Conservation (phyloP, 2,113 vertebrate genomes). For the Chiloscyllium plagiosum region DNA sequence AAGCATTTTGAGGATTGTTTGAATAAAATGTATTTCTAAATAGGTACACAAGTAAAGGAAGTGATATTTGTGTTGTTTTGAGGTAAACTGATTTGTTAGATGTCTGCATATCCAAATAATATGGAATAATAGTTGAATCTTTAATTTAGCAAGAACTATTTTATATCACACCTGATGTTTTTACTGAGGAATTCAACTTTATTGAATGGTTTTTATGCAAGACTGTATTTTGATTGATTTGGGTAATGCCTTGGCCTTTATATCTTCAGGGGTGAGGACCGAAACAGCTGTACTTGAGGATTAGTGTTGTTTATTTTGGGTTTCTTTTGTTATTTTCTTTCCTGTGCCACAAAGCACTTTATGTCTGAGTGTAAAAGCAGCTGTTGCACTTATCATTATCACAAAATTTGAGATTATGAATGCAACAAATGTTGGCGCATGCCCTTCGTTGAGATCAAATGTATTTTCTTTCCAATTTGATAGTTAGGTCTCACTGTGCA, state of each 20-base stretch:
- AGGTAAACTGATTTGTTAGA: not conserved
- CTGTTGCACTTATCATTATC: not conserved
- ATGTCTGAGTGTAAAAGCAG: not conserved
- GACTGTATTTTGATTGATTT: not conserved
- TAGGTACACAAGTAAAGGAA: not conserved
- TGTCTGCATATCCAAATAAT: not conserved
- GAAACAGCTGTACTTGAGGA: not conserved
- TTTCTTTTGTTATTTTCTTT: not conserved
- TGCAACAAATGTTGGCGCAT: not conserved
- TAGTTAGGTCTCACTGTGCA: too few relatives aligned
- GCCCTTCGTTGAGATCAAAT: too few relatives aligned
- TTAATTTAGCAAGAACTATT: too few relatives aligned
- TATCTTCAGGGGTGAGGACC: not conserved
- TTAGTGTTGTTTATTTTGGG: not conserved
- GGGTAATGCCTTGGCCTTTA: not conserved
- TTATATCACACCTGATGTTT: not conserved
- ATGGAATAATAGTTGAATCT: not conserved
- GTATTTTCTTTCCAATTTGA: not conserved
- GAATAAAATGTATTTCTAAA: not conserved
- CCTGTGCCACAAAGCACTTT: not conserved
- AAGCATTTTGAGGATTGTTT: not conserved
- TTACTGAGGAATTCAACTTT: slow-evolving; percentile 23
- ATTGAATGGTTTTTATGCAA: not conserved
- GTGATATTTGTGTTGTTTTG: not conserved
- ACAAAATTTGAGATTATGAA: not conserved